Conservation (phyloP, 2,888 invertebrate species). For the Lacanobia wlatinum region DNA sequence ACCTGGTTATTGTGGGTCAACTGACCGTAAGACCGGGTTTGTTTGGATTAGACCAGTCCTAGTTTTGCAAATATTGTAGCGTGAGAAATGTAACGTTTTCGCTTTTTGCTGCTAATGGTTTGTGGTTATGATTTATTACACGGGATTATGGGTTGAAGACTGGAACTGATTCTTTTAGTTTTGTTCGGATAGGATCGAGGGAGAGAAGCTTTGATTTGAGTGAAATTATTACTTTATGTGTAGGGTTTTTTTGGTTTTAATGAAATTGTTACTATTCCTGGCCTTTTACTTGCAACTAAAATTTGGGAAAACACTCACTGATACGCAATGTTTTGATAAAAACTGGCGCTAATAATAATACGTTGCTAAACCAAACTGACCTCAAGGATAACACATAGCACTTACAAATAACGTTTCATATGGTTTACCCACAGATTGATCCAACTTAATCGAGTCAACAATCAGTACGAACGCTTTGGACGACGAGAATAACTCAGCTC, state of each 20-base stretch:
- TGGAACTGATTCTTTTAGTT: slow-evolving; percentile 49
- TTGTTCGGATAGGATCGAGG: background rate
- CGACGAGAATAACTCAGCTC: slow-evolving; percentile 79
- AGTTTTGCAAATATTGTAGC: slow-evolving; percentile 80
- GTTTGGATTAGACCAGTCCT: slow-evolving; percentile 83
- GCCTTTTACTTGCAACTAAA: too few species aligned
- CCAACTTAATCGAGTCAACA: slow-evolving; percentile 79
- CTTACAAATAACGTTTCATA: slow-evolving; percentile 60
- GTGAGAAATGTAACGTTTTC: slow-evolving; percentile 85
- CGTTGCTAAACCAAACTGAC: slow-evolving; percentile 24
- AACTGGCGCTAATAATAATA: slow-evolving; percentile 8
- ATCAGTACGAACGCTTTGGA: slow-evolving; percentile 76
- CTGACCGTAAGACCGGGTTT: slow-evolving; percentile 85
- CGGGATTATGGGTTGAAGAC: slow-evolving; percentile 41
- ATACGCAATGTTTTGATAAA: background rate
- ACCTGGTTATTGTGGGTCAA: slow-evolving; percentile 86
- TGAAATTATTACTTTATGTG: background rate
- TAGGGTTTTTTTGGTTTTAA: background rate
- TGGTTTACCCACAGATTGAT: slow-evolving; percentile 68
- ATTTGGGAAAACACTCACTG: background rate
- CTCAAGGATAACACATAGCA: slow-evolving; percentile 49
- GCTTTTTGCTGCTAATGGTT: slow-evolving; percentile 63
- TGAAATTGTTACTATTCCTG: too few species aligned
- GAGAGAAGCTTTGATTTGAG: background rate
- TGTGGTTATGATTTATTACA: slow-evolving; percentile 60